These are phyloP conservation scores for Bettongia penicillata DNA, from an alignment of 2,113 vertebrate genomes.

Conservation along the genomic window DNA sequence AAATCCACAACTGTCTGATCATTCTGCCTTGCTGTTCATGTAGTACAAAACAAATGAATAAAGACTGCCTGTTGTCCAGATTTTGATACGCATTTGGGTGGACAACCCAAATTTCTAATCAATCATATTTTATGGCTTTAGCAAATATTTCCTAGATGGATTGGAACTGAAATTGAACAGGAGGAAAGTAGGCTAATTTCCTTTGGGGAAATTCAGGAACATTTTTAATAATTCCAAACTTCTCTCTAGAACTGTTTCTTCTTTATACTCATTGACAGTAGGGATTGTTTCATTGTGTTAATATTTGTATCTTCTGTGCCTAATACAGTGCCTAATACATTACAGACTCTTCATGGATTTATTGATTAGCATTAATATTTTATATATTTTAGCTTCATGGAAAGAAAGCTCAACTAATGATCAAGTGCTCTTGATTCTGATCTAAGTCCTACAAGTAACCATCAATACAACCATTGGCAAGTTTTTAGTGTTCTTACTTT, in stretches of 20 bases:
- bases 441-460: background rate
- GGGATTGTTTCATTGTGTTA: background rate
- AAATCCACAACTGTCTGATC: background rate
- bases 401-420: background rate
- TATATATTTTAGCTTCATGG: background rate
- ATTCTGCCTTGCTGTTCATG: background rate
- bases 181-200: background rate
- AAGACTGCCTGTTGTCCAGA: background rate
- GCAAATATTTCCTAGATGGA: background rate
- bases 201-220: background rate
- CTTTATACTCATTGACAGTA: background rate
- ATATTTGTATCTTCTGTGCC: background rate
- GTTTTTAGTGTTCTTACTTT: background rate
- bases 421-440: background rate
- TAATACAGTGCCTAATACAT: background rate
- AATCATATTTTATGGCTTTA: background rate
- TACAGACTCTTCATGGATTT: background rate
- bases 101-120: background rate
- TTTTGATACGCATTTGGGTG: background rate
- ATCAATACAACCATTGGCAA: background rate
- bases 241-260: background rate
- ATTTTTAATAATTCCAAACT: background rate
- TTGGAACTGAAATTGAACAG: background rate
- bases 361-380: background rate
- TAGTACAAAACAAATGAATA: background rate